Percentiles rank a stretch among this genome's conserved stretches.
These are phyloP conservation scores for Uria aalge DNA, from an alignment of 2,113 vertebrate species.

Conservation along the genomic window DNA sequence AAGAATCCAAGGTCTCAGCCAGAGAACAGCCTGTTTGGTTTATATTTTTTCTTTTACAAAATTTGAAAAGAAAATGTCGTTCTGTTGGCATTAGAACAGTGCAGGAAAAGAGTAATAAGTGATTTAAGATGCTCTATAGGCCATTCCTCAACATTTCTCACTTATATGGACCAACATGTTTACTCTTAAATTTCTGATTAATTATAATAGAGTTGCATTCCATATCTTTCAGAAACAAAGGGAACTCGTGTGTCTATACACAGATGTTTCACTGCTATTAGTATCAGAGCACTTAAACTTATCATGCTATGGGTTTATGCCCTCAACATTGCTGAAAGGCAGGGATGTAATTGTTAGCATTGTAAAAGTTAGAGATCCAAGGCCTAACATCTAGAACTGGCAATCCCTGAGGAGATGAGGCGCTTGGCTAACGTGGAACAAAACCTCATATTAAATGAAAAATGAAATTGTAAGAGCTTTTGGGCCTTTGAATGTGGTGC, in stretches of 20 bases:
- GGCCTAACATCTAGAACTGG: neutral
- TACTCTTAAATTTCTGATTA: neutral
- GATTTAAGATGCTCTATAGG: neutral
- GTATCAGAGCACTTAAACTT: neutral
- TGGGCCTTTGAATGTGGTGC: neutral
- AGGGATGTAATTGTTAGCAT: neutral
- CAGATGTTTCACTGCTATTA: neutral
- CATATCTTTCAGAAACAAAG: neutral
- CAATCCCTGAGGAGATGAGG: neutral
- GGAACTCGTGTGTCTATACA: fast-evolving
- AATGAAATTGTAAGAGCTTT: neutral
- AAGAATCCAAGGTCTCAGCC: constrained; percentile 52
- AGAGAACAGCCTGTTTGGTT: constrained; percentile 39
- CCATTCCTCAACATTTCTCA: neutral
- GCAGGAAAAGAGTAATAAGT: neutral
- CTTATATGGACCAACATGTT: neutral
- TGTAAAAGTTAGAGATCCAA: neutral
- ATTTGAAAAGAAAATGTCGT: neutral
- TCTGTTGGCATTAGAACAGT: neutral
- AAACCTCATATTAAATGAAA: neutral
- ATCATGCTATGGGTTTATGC: neutral
- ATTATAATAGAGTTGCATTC: neutral
- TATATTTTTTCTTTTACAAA: constrained; percentile 18
- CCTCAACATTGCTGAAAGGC: neutral
- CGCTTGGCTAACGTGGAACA: neutral